Evolutionary conservation across 2,113 vertebrate species (phyloP).

Genomic region (Gallinago media): DNA sequence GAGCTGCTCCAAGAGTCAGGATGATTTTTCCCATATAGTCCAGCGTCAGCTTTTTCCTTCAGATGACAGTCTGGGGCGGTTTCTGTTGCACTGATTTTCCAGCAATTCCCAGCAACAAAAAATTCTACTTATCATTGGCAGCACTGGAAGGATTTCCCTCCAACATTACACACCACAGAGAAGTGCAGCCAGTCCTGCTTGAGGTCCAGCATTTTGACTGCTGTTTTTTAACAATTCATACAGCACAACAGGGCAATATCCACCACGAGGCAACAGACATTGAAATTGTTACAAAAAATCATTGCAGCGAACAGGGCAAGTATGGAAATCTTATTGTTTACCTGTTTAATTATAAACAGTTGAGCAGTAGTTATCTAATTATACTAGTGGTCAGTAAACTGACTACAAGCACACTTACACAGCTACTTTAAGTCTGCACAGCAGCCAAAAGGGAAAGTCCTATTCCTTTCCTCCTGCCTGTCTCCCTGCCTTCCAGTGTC

Average conservation of each 20-base stretch:
- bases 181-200: background rate
- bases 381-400: background rate
- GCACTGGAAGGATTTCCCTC: background rate
- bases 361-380: background rate
- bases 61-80: background rate
- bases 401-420: background rate
- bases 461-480: background rate
- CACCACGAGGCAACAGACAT: background rate
- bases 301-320: background rate
- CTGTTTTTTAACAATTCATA: background rate
- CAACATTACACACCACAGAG: background rate
- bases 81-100: background rate
- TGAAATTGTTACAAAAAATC: background rate
- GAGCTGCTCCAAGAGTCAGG: background rate
- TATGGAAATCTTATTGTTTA: background rate
- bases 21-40: background rate
- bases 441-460: background rate
- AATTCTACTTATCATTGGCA: background rate
- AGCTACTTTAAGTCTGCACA: background rate
- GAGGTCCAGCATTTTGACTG: background rate
- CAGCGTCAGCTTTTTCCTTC: background rate
- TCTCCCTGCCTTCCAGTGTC: background rate
- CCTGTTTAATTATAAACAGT: background rate
- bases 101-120: background rate
- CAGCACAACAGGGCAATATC: background rate